Evolutionary conservation across 2,888 invertebrate species (phyloP), one percentile per base, ranked within the genome.

Genomic region (Glyphotaelius pellucidus): DNA sequence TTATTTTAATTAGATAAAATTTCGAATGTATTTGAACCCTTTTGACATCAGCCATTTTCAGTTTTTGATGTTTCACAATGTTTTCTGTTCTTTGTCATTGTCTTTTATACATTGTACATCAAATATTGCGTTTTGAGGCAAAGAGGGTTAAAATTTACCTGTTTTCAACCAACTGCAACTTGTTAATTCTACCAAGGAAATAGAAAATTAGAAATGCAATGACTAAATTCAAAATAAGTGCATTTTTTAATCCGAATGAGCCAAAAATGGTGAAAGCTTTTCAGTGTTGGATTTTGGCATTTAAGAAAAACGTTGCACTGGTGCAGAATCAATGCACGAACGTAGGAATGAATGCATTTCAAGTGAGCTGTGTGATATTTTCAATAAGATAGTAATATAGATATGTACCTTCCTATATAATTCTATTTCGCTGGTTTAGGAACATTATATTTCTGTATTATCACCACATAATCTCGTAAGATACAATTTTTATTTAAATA

Each of bases 301-400:
- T 67, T 67, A 67, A 9, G 25, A 25, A 11, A n/a, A 84, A 84
- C 38, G n/a, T 84, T 35, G 84, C 84, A 84, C 35, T 84, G 35
- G 38, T 84, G 38, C 38, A 32, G 38, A 84, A 25, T 25, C 25
- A 67, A 67, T 67, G 67, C 67, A 67, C n/a, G 25, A 25, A 9
- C 67, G 67, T 67, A 35, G 38, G 86, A n/a, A 86, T 35, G 79
- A 88, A 88, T 88, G 79, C 35, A 79, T 89, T 67, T 89, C 38
- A 79, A 12, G 79, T 52, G 79, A 79, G 38, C 80, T 79, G 90
- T 90, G 90, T 84, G 81, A 90, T 84, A 84, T 84, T 84, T 52
- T 90, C 83, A n/a, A 52, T 89, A 80, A 89, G 80, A 35, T 67
- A 35, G 3, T 84, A 15, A 81, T 81, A 15, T 86, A 86, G 86